These are phyloP conservation scores for Canis aureus DNA, from an alignment of 2,113 vertebrate genomes.

Conservation along the genomic window DNA sequence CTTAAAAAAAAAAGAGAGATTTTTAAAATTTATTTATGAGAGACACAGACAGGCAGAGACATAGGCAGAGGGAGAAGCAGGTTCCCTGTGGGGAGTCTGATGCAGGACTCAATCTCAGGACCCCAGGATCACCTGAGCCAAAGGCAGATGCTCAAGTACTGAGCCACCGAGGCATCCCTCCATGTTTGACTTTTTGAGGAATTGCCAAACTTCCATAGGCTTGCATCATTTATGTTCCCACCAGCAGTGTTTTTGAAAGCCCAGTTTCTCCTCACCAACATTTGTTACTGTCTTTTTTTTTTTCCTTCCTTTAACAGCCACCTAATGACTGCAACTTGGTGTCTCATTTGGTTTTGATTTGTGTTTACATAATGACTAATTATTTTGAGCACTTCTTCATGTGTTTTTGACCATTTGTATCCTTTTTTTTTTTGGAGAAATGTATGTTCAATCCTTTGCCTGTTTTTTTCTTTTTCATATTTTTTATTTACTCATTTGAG, in stretches of 20 bases:
- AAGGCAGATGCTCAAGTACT: too few relatives aligned
- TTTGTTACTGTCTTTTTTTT: not conserved
- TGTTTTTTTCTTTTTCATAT: not conserved
- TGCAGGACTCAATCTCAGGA: too few relatives aligned
- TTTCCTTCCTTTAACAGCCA: not conserved
- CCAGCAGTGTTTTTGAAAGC: not conserved
- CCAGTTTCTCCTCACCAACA: not conserved
- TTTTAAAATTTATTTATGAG: too few relatives aligned
- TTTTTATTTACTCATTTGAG: not conserved
- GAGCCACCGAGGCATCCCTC: too few relatives aligned
- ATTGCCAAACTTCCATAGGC: not conserved
- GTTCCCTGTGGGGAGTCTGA: too few relatives aligned
- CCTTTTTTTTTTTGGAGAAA: not conserved
- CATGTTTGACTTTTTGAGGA: slow-evolving; percentile 4
- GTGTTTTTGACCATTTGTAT: not conserved
- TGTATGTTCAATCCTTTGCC: not conserved
- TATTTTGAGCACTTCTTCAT: not conserved
- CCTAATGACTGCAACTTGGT: not conserved
- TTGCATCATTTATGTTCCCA: not conserved
- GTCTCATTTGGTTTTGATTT: slow-evolving; percentile 22
- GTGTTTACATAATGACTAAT: not conserved
- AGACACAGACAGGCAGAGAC: too few relatives aligned
- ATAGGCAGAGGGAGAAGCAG: too few relatives aligned
- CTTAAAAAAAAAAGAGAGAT: too few relatives aligned
- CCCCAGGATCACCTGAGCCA: too few relatives aligned